Percentiles rank a stretch among this genome's conserved stretches.
Conservation (phyloP, 30 jellyfish, hydroid and myxozoan genomes). For the Cassiopea andromeda region DNA sequence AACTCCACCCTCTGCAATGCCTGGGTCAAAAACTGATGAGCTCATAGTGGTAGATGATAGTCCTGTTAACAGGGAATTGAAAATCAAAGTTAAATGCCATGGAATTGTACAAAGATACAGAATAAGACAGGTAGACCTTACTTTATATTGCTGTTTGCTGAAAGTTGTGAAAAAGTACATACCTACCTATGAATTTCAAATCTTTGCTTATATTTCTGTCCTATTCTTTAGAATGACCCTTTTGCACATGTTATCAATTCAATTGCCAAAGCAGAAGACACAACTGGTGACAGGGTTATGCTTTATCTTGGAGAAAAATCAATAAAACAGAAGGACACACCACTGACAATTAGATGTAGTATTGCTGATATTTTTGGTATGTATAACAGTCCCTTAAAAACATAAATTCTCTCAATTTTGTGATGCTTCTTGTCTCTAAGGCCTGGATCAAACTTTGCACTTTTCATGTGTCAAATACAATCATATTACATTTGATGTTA, state of each 20-base stretch:
- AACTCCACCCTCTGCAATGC: slow-evolving; percentile 6
- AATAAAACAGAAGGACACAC: slow-evolving; percentile 45
- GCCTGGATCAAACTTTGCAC: no score
- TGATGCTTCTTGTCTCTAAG: not conserved
- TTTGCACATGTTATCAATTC: slow-evolving; percentile 16
- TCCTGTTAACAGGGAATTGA: slow-evolving; percentile 40
- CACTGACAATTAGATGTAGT: slow-evolving; percentile 21
- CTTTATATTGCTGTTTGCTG: not conserved
- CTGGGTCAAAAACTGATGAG: not conserved
- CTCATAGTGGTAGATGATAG: slow-evolving; percentile 16
- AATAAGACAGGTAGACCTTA: slow-evolving; percentile 21
- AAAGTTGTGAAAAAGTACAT: not conserved
- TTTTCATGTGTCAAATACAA: no score
- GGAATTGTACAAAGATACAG: slow-evolving; percentile 52
- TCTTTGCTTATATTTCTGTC: not conserved
- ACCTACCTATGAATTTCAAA: not conserved
- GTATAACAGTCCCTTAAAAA: not conserved
- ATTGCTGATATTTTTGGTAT: slow-evolving; percentile 70
- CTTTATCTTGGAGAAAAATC: slow-evolving; percentile 23
- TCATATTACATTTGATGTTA: no score
- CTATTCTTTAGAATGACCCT: slow-evolving; percentile 34
- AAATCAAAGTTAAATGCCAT: slow-evolving; percentile 53
- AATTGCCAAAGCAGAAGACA: slow-evolving; percentile 42
- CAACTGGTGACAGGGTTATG: slow-evolving; percentile 35
- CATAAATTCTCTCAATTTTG: not conserved